Conservation (phyloP, 2,888 invertebrate genomes). For the Synanthedon andrenaeformis region DNA sequence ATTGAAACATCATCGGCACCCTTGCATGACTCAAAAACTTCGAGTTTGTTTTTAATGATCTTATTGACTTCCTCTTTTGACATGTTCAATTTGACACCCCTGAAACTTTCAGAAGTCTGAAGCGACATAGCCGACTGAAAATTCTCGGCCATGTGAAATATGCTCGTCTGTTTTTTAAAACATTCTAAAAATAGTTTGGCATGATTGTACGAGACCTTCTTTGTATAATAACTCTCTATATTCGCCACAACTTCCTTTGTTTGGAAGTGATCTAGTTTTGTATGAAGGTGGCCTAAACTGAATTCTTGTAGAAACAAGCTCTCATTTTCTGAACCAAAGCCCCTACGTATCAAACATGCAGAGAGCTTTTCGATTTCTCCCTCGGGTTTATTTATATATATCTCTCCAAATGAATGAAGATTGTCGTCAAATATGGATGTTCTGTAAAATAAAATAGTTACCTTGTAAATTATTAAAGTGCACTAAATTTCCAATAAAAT, state of each 20-base stretch:
- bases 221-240: slow-evolving; percentile 20
- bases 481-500: not conserved
- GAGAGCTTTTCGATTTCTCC: slow-evolving; percentile 20
- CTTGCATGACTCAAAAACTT: slow-evolving; percentile 34
- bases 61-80: slow-evolving; percentile 4
- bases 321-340: slow-evolving; percentile 25
- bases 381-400: slow-evolving; percentile 21
- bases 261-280: slow-evolving; percentile 18
- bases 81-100: slow-evolving; percentile 4
- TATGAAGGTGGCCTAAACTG: slow-evolving; percentile 23
- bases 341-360: slow-evolving; percentile 20
- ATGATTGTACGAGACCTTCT: slow-evolving; percentile 6
- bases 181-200: slow-evolving; percentile 13
- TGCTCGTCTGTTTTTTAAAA: slow-evolving; percentile 23
- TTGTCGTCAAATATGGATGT: slow-evolving; percentile 45
- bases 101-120: slow-evolving; percentile 18
- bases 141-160: slow-evolving; percentile 16
- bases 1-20: slow-evolving; percentile 29
- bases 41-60: slow-evolving; percentile 23
- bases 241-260: slow-evolving; percentile 21
- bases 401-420: slow-evolving; percentile 48
- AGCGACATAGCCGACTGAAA: slow-evolving; percentile 19
- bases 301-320: slow-evolving; percentile 28
- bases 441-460: slow-evolving; percentile 18
- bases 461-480: slow-evolving; percentile 1